Conservation (phyloP, 2,888 invertebrate genomes). For the Hirtodrosophila cameraria region DNA sequence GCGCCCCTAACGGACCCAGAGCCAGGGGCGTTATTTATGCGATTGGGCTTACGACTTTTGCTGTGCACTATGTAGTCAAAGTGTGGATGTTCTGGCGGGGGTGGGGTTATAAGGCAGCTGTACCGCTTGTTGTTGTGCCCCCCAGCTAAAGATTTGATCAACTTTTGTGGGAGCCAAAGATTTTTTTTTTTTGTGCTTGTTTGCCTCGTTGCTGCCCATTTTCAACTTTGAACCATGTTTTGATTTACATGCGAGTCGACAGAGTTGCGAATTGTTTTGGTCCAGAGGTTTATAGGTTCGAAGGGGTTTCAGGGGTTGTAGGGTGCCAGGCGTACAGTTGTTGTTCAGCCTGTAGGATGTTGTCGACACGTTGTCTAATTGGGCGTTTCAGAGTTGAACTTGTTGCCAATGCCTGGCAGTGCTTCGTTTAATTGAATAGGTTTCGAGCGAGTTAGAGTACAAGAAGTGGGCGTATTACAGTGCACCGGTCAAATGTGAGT, state of each 20-base stretch:
- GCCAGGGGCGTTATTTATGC: slow-evolving; percentile 67
- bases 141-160: slow-evolving; percentile 60
- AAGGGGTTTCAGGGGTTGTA: background rate
- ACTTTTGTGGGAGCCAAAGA: slow-evolving; percentile 59
- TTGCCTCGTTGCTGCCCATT: slow-evolving; percentile 48
- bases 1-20: slow-evolving; percentile 15
- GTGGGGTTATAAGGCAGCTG: background rate
- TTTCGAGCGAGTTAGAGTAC: slow-evolving; percentile 4
- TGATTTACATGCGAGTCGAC: slow-evolving; percentile 67
- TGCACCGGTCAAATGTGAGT: slow-evolving; percentile 4
- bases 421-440: slow-evolving; percentile 41
- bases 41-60: slow-evolving; percentile 70
- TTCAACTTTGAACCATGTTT: slow-evolving; percentile 72
- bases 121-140: slow-evolving; percentile 7
- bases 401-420: slow-evolving; percentile 34
- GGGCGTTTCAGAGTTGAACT: slow-evolving; percentile 53
- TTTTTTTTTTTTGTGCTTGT: slow-evolving; percentile 62
- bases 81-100: background rate
- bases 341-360: slow-evolving; percentile 25
- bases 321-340: background rate
- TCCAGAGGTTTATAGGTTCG: too few relatives aligned
- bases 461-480: background rate
- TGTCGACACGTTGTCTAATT: slow-evolving; percentile 72
- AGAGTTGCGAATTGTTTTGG: slow-evolving; percentile 6
- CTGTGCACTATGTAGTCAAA: slow-evolving; percentile 28